These are phyloP conservation scores for Montipora efflorescens DNA, from an alignment of 64 coral and sea anemone genomes.

Conservation along the genomic window DNA sequence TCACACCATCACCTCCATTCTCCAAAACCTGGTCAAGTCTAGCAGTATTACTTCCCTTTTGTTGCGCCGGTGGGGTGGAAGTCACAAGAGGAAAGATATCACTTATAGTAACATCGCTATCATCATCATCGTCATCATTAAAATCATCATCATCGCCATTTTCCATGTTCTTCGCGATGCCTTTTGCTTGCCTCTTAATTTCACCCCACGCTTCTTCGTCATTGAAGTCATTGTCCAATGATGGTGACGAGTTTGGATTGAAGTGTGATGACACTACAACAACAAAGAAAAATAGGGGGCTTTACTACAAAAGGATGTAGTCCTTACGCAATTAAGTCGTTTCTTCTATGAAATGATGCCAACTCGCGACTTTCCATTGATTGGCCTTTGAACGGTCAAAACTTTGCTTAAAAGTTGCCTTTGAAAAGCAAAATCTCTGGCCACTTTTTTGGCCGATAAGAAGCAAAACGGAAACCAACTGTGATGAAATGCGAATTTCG, in stretches of 20 bases:
- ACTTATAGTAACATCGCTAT: slow-evolving; percentile 81
- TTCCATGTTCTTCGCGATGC: neutral
- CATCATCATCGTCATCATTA: slow-evolving; percentile 65
- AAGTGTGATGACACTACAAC: neutral
- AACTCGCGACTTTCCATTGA: too few relatives aligned
- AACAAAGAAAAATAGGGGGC: neutral
- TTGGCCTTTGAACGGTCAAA: too few relatives aligned
- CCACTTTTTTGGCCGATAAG: too few relatives aligned
- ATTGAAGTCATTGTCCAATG: slow-evolving; percentile 75
- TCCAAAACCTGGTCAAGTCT: neutral
- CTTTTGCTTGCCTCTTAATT: slow-evolving; percentile 65
- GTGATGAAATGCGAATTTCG: too few relatives aligned
- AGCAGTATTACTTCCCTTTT: neutral
- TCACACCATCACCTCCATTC: neutral
- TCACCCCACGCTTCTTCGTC: slow-evolving; percentile 90
- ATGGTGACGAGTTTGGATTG: neutral
- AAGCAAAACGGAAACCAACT: too few relatives aligned
- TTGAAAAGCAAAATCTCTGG: too few relatives aligned
- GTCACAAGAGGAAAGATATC: slow-evolving; percentile 74
- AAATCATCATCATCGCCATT: slow-evolving; percentile 21
- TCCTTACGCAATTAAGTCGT: neutral
- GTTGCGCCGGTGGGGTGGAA: slow-evolving; percentile 61
- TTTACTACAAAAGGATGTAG: neutral
- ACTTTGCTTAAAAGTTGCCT: too few relatives aligned
- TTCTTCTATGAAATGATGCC: too few relatives aligned